Evolutionary conservation across 1,140 invertebrate genomes (phyloP).

Genomic region (Cyrtorhinus lividipennis): DNA sequence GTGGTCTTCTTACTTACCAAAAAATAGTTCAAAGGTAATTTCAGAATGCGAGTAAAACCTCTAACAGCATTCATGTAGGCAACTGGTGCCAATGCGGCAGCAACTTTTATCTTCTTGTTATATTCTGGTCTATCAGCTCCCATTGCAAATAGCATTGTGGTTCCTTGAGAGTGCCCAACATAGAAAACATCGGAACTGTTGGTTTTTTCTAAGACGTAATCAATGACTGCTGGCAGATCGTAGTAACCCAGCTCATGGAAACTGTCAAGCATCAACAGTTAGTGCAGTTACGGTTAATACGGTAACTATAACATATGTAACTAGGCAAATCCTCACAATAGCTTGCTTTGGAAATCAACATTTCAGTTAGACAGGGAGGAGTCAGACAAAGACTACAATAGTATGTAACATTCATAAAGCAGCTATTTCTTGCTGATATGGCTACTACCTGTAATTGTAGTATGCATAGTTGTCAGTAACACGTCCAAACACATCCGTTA

Average conservation of each 20-base stretch:
- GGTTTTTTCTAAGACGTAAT: constrained; percentile 34
- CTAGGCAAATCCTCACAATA: too few relatives aligned
- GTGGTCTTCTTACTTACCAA: neutral
- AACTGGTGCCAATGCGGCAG: constrained; percentile 35
- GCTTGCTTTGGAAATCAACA: too few relatives aligned
- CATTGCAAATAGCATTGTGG: constrained; percentile 46
- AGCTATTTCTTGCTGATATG: too few relatives aligned
- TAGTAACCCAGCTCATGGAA: constrained; percentile 37
- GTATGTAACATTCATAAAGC: too few relatives aligned
- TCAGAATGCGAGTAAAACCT: neutral
- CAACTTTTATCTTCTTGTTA: constrained; percentile 36
- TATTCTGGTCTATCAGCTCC: constrained; percentile 41
- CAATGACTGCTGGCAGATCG: constrained; percentile 40
- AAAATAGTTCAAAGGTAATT: neutral
- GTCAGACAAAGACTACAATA: too few relatives aligned
- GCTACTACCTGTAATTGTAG: too few relatives aligned
- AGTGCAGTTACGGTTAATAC: too few relatives aligned
- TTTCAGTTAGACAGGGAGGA: neutral
- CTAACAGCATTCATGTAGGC: constrained; percentile 15
- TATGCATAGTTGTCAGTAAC: too few relatives aligned
- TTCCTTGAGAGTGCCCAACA: constrained; percentile 42
- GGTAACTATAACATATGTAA: too few relatives aligned
- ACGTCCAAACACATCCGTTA: too few relatives aligned
- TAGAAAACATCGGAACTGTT: constrained; percentile 32
- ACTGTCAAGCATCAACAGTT: constrained; percentile 26